Evolutionary conservation across 2,888 invertebrate genomes (phyloP).

Genomic region (Therioaphis trifolii): DNA sequence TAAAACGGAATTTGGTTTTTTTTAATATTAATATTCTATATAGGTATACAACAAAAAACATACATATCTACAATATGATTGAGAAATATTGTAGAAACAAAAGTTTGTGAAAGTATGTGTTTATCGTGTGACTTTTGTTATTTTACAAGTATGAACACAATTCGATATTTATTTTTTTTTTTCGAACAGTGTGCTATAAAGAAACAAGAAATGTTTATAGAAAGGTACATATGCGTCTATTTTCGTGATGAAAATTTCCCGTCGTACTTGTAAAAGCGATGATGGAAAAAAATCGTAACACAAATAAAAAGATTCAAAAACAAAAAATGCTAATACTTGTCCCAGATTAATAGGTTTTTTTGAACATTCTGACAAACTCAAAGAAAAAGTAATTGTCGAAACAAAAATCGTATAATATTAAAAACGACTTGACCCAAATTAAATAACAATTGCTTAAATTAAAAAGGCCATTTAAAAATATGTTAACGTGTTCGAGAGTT

Average conservation of each 20-base stretch:
- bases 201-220: conserved; percentile 28
- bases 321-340: background rate
- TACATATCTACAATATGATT: background rate
- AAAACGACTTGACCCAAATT: background rate
- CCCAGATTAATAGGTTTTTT: conserved; percentile 6
- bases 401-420: background rate
- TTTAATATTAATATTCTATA: conserved; percentile 35
- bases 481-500: background rate
- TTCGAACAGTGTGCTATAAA: conserved; percentile 2
- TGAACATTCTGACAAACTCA: background rate
- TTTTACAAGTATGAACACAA: conserved; percentile 37
- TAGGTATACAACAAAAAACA: background rate
- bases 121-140: conserved; percentile 42
- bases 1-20: conserved; percentile 4
- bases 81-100: conserved; percentile 21
- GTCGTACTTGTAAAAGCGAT: conserved; percentile 3
- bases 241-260: background rate
- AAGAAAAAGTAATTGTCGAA: background rate
- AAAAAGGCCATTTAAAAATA: background rate
- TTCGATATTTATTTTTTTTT: conserved; percentile 35
- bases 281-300: conserved; percentile 21
- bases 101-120: conserved; percentile 22
- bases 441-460: background rate
- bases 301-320: conserved; percentile 20
- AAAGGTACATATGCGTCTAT: conserved; percentile 7